Evolutionary conservation across 1,140 invertebrate species (phyloP), one percentile per base, ranked within the genome.

Genomic region (Cylas formicarius): DNA sequence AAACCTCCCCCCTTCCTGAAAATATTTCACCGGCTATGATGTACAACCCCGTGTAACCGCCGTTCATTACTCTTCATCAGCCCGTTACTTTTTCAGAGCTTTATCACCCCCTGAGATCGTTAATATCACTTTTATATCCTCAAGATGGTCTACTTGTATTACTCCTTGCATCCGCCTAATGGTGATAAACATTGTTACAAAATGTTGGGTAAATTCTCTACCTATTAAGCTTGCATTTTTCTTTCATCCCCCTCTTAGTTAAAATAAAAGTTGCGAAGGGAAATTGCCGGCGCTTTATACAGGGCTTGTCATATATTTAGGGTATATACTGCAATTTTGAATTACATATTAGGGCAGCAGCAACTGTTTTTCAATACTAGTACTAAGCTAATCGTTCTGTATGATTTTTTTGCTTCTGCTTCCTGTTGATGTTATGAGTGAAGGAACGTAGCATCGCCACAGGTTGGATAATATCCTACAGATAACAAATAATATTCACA

Each of bases 121-220:
- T 65, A 65, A 65, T 65, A 63, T 65, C 62, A 65, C 62, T 65
- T 65, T 65, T 63, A 62, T 62, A 61, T 62, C 58, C 61, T 63
- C 58, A 50, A 61, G 57, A 57, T 62, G 58, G 52, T 57, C 52
- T 55, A 50, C 52, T 60, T 62, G 56, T 60, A 56, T 60, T 57
- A 54, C 56, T 60, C 57, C n/a, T 56, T 62, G 53, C 60, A 59
- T 57, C 52, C 48, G 42, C 41, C 53, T 65, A 65, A 65, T 65
- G 60, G 61, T 63, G 61, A 65, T 63, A 65, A 65, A 65, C 62
- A 65, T 63, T 54, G 56, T 62, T 21, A 53, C 50, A 55, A 52
- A 54, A 39, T 46, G 44, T 46, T 28, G 44, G 34, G 36, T 35
- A 36, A 46, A 37, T 22, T 21, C 18, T 34, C 24, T 39, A n/a